Percentiles rank a stretch among this genome's conserved stretches.
These are phyloP conservation scores for Bimastos eiseni DNA, from an alignment of 2,888 invertebrate genomes.

Conservation along the genomic window DNA sequence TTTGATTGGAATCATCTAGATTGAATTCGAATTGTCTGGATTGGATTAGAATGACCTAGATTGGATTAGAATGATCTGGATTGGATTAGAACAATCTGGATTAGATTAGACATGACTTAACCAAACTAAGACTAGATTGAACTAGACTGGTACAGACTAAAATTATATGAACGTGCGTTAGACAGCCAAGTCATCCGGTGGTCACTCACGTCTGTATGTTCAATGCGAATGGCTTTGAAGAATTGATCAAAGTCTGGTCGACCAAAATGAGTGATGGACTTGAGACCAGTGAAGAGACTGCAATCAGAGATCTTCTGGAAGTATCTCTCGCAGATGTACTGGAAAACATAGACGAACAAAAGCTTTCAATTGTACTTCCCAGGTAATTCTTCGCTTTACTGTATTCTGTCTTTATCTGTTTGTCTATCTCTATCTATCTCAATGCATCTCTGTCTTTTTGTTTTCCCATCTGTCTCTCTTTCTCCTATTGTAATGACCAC, in stretches of 20 bases:
- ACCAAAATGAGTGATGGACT: slow-evolving; percentile 69
- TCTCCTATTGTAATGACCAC: no score
- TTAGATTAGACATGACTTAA: no score
- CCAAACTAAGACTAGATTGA: neutral
- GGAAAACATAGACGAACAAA: no score
- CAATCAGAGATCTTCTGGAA: slow-evolving; percentile 67
- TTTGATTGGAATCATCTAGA: no score
- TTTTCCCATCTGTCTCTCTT: no score
- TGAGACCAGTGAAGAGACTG: slow-evolving; percentile 68
- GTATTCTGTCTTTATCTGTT: no score
- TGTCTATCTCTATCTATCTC: no score
- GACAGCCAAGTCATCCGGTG: neutral
- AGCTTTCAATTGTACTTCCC: neutral
- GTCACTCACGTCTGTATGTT: slow-evolving; percentile 62
- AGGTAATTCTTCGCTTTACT: neutral
- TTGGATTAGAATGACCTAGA: no score
- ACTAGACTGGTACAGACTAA: neutral
- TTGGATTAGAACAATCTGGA: no score
- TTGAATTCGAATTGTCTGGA: no score
- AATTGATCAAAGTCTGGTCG: slow-evolving; percentile 66
- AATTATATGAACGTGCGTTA: neutral
- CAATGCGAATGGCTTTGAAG: slow-evolving; percentile 63
- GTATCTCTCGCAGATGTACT: slow-evolving; percentile 69
- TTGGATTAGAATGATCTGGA: no score
- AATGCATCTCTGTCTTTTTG: no score